phyloP scores from a whole-genome alignment of 2,113 vertebrate species.

The Leptodactylus fuscus region DNA sequence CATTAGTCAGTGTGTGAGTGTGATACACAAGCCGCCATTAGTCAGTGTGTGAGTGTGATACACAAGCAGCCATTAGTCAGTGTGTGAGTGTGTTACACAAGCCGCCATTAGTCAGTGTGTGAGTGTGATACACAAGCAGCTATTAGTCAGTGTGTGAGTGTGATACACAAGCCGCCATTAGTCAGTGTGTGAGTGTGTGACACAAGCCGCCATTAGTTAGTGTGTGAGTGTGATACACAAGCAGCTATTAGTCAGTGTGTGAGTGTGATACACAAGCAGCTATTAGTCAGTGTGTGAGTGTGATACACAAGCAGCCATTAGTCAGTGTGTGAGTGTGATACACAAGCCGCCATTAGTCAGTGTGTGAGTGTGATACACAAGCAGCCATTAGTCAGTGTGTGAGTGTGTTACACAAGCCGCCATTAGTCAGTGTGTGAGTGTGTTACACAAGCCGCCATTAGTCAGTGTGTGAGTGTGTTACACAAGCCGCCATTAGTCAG shows the following conservation, averaged over 20 bases:
- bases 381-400: no score
- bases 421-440: not conserved
- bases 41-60: not conserved
- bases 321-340: not conserved
- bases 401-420: not conserved
- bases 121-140: not conserved
- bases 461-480: not conserved
- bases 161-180: no score
- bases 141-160: not conserved
- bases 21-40: no score
- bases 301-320: not conserved
- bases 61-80: no score
- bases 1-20: not conserved
- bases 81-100: not conserved
- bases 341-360: constrained; percentile 4
- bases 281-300: not conserved
- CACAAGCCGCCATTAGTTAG: not conserved
- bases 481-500: no score
- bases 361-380: no score
- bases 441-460: no score
- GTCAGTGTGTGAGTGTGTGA: no score
- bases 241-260: not conserved
- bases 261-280: not conserved
- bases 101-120: not conserved
- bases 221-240: no score